Percentiles rank a stretch among this genome's conserved stretches.
phyloP scores from a whole-genome alignment of 2,113 vertebrate genomes.

The Oenanthe melanoleuca region DNA sequence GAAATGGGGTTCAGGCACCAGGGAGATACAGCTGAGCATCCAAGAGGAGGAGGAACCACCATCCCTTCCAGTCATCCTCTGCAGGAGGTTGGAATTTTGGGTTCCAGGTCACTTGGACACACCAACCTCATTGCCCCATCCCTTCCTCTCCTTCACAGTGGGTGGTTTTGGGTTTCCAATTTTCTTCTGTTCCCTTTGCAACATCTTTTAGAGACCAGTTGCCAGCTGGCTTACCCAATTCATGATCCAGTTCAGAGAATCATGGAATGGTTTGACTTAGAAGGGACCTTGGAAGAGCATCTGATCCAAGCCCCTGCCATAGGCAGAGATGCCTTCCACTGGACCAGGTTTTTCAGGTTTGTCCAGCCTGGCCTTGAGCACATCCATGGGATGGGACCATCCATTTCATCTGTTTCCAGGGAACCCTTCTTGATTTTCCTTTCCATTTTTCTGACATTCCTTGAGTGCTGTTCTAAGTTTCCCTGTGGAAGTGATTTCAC shows the following conservation, averaged over 20 bases:
- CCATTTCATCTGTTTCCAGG: neutral
- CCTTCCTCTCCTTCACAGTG: neutral
- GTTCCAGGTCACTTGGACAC: neutral
- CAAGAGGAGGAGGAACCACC: neutral
- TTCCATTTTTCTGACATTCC: neutral
- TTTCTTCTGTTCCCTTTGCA: neutral
- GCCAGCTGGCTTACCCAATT: accelerated
- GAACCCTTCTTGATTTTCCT: neutral
- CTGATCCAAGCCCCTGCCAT: neutral
- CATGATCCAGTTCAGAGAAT: neutral
- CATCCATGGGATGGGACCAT: neutral
- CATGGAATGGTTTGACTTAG: neutral
- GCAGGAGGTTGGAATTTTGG: neutral
- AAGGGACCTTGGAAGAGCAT: neutral
- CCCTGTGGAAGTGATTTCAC: neutral
- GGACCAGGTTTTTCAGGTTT: neutral
- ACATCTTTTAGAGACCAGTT: neutral
- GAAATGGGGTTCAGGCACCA: neutral
- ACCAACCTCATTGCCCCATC: neutral
- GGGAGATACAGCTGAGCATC: neutral
- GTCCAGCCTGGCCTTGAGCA: neutral
- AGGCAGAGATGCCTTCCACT: neutral
- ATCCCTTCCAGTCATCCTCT: neutral
- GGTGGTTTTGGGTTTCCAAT: neutral
- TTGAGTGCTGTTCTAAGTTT: neutral